phyloP scores from a whole-genome alignment of 2,888 invertebrate genomes.

The Phania funesta region DNA sequence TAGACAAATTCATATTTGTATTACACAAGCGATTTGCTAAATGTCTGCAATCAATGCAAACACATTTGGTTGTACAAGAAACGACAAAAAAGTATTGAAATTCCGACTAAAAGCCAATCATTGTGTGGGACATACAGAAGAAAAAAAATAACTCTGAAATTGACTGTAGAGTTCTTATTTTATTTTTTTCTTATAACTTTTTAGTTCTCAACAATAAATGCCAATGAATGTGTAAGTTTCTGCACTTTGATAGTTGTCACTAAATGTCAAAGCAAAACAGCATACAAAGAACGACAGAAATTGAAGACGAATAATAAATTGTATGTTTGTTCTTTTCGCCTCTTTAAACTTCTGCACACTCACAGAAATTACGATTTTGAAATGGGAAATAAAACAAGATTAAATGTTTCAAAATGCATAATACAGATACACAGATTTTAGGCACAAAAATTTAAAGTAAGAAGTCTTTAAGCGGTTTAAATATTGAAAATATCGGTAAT shows the following conservation, averaged over 20 bases:
- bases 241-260: constrained; percentile 65
- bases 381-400: background rate
- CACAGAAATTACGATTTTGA: background rate
- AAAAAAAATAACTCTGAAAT: constrained; percentile 5
- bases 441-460: too few relatives aligned
- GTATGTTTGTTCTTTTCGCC: background rate
- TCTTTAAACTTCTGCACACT: background rate
- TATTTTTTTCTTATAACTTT: constrained; percentile 1
- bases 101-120: constrained; percentile 59
- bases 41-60: constrained; percentile 60
- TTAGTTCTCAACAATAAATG: constrained; percentile 52
- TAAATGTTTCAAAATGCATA: too few relatives aligned
- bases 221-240: constrained; percentile 63
- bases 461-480: too few relatives aligned
- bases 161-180: constrained; percentile 22
- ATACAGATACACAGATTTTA: too few relatives aligned
- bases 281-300: constrained; percentile 39
- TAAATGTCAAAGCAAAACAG: constrained; percentile 62
- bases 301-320: constrained; percentile 54
- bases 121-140: constrained; percentile 5
- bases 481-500: too few relatives aligned
- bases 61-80: constrained; percentile 18
- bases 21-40: constrained; percentile 39
- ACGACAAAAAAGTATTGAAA: constrained; percentile 24
- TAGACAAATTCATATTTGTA: constrained; percentile 34